These are phyloP conservation scores for Taurulus bubalis DNA, from an alignment of 2,113 vertebrate species.

Conservation along the genomic window DNA sequence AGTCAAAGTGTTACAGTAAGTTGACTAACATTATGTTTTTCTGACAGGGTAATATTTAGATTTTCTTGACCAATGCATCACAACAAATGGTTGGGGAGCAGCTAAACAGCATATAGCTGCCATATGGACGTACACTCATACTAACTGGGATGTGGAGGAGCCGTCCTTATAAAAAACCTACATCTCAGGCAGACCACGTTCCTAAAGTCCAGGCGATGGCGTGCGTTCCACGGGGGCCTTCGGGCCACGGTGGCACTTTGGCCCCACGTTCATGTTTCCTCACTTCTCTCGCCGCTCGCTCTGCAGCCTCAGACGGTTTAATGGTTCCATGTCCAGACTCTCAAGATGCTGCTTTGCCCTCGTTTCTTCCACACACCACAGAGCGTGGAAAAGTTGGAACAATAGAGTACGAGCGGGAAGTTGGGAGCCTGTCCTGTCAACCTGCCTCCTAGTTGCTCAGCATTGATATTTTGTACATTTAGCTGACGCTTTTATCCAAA, in stretches of 20 bases:
- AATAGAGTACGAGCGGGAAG: slow-evolving; percentile 7
- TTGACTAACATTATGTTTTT: neutral
- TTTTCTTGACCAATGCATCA: neutral
- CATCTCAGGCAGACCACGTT: slow-evolving; percentile 21
- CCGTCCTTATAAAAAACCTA: slow-evolving; percentile 36
- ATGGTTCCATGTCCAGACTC: slow-evolving; percentile 40
- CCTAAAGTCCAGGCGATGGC: slow-evolving; percentile 52
- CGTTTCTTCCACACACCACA: slow-evolving; percentile 1
- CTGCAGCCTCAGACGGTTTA: slow-evolving; percentile 33
- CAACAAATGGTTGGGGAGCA: neutral
- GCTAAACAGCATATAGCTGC: neutral
- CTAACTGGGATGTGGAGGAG: neutral
- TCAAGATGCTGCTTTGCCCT: slow-evolving; percentile 18
- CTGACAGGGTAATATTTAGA: neutral
- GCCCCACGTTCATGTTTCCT: slow-evolving; percentile 21
- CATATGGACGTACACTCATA: slow-evolving; percentile 11
- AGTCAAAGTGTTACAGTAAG: neutral
- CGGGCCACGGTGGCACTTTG: slow-evolving; percentile 35
- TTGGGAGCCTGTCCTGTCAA: no score
- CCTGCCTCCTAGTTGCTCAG: no score
- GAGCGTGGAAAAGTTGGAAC: slow-evolving; percentile 7
- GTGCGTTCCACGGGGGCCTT: slow-evolving; percentile 11
- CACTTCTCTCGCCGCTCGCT: slow-evolving; percentile 30
- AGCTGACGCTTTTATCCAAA: no score
- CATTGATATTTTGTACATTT: no score